Evolutionary conservation across 2,888 invertebrate species (phyloP), one percentile per base, ranked within the genome.

Genomic region (Cylindroiulus punctatus): DNA sequence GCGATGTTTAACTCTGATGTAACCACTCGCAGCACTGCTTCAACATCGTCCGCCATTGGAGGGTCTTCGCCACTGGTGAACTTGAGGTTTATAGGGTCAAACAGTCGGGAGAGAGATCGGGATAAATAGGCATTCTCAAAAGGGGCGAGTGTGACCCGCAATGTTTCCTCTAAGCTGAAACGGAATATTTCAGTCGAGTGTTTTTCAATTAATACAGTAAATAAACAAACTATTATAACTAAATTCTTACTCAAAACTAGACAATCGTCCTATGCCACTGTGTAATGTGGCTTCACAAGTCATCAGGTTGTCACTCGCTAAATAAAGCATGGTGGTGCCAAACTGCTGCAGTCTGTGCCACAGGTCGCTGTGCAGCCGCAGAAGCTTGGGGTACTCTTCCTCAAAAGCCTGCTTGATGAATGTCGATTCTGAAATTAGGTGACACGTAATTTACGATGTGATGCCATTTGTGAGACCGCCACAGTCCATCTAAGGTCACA

Each of bases 121-220:
- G 96, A 95, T 85, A 97, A 91, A 91, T 96, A 97, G 0, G 96
- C 94, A 89, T 95, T 96, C 92, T 97, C 97, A 93, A 96, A 95
- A 89, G 94, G 93, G 26, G 93, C 93, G 47, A 97, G 89, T 8
- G 92, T 89, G 92, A 91, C 88, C 90, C 91, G 26, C 88, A 92
- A 88, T 0, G 90, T 89, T 84, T 89, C 89, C 88, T 91, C 93
- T 19, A 93, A 89, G 86, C 91, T 91, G 89, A 40, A 89, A 90
- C 86, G n/a, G n/a, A 36, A 36, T 36, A 36, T 36, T 36, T 36
- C 36, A 36, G 36, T 36, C 2, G 2, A 36, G 84, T 65, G 32
- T 17, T 76, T 26, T 8, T 76, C 36, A 36, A 36, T 2, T 7
- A 36, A 36, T 36, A 36, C n/a, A 7, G 76, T 3, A 32, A 40